phyloP scores from a whole-genome alignment of 2,888 invertebrate genomes.

The Autographa pulchrina region DNA sequence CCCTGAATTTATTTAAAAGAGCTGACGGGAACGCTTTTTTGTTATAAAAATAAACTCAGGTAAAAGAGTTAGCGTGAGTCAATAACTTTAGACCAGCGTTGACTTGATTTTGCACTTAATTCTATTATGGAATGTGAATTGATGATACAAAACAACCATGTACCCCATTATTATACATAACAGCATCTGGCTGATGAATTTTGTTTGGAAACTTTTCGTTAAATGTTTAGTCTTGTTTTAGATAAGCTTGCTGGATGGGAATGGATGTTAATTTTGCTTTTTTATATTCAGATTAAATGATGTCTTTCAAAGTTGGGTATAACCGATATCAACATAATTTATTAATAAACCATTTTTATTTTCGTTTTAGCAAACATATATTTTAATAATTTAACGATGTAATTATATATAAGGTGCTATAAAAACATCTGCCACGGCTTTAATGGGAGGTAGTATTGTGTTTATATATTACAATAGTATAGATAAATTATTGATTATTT shows the following conservation, averaged over 20 bases:
- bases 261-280: not conserved
- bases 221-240: conserved; percentile 18
- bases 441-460: too few species aligned
- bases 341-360: not conserved
- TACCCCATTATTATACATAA: conserved; percentile 44
- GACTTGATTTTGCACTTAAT: conserved; percentile 77
- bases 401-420: not conserved
- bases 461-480: too few species aligned
- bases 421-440: too few species aligned
- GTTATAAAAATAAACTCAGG: conserved; percentile 84
- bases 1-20: conserved; percentile 63
- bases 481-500: too few species aligned
- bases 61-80: conserved; percentile 76
- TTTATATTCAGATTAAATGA: not conserved
- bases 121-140: conserved; percentile 73
- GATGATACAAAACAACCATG: conserved; percentile 51
- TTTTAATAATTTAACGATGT: not conserved
- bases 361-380: not conserved
- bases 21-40: conserved; percentile 67
- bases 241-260: conserved; percentile 11
- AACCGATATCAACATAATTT: conserved; percentile 11
- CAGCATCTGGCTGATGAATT: conserved; percentile 27
- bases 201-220: conserved; percentile 24
- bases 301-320: conserved; percentile 2
- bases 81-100: conserved; percentile 72